Percentiles rank a stretch among this genome's conserved stretches.
phyloP scores from a whole-genome alignment of 2,888 invertebrate genomes.

The Tetragnatha montana region DNA sequence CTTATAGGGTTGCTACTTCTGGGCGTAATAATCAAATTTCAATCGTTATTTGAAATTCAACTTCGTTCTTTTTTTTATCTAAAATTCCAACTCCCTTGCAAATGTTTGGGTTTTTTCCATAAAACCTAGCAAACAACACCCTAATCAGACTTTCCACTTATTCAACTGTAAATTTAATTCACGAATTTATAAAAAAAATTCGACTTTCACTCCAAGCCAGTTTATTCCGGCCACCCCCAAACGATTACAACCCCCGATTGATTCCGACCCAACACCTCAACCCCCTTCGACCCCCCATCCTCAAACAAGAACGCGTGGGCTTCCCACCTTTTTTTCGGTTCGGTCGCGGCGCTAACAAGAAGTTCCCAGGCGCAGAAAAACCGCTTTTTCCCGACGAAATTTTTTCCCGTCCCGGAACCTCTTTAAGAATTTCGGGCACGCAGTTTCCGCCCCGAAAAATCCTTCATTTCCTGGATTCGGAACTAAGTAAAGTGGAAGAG shows the following conservation, averaged over 20 bases:
- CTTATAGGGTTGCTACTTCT: too few species aligned
- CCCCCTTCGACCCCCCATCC: not conserved
- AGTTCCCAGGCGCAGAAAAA: not conserved
- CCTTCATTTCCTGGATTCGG: conserved; percentile 45
- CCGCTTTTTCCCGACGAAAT: not conserved
- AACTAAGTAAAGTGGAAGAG: conserved; percentile 35
- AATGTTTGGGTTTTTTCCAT: too few species aligned
- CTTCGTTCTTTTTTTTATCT: too few species aligned
- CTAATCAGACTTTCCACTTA: too few species aligned
- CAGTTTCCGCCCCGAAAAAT: conserved; percentile 59
- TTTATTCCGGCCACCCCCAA: not conserved
- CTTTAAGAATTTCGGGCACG: conserved; percentile 48
- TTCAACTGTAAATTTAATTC: too few species aligned
- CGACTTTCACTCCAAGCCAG: too few species aligned
- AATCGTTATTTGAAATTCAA: too few species aligned
- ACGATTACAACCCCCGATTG: not conserved
- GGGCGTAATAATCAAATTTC: too few species aligned
- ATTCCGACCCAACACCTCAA: not conserved
- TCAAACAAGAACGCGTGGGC: not conserved
- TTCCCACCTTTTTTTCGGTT: not conserved
- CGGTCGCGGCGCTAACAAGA: not conserved
- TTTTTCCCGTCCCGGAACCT: conserved; percentile 23
- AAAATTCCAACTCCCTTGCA: too few species aligned
- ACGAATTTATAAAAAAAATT: too few species aligned
- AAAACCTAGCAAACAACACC: too few species aligned